These are phyloP conservation scores for Chanos chanos DNA, from an alignment of 2,797 vertebrate species.

Conservation along the genomic window DNA sequence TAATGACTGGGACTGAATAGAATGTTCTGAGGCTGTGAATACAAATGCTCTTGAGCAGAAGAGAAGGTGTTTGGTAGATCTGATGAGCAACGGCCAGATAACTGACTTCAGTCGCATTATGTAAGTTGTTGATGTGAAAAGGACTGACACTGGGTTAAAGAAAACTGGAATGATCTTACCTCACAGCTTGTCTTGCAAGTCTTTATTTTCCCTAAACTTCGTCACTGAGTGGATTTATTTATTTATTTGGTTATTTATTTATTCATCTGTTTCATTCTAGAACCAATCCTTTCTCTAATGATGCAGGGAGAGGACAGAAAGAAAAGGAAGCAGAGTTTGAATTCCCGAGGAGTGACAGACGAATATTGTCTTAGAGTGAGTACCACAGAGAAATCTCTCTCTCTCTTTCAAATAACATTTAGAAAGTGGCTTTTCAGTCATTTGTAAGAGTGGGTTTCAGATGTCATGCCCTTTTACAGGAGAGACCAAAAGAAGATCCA, in stretches of 20 bases:
- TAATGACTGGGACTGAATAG: too few species aligned
- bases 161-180: too few species aligned
- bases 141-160: too few species aligned
- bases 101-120: too few species aligned
- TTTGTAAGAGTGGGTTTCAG: neutral
- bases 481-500: conserved; percentile 52
- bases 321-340: conserved; percentile 51
- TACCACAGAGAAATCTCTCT: neutral
- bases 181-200: too few species aligned
- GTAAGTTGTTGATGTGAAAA: too few species aligned
- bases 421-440: neutral
- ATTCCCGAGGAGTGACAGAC: conserved; percentile 41
- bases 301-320: conserved; percentile 53
- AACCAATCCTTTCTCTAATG: conserved; percentile 38
- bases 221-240: neutral
- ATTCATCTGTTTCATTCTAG: conserved; percentile 15
- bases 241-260: neutral
- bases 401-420: neutral
- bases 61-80: too few species aligned
- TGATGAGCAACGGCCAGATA: too few species aligned
- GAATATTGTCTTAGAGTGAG: conserved; percentile 55
- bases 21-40: too few species aligned
- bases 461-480: conserved; percentile 23
- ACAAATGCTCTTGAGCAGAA: too few species aligned
- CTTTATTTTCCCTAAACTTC: neutral